Base-by-base conservation (phyloP, 2,113 vertebrate genomes). In the Calidris pygmaea region DNA sequence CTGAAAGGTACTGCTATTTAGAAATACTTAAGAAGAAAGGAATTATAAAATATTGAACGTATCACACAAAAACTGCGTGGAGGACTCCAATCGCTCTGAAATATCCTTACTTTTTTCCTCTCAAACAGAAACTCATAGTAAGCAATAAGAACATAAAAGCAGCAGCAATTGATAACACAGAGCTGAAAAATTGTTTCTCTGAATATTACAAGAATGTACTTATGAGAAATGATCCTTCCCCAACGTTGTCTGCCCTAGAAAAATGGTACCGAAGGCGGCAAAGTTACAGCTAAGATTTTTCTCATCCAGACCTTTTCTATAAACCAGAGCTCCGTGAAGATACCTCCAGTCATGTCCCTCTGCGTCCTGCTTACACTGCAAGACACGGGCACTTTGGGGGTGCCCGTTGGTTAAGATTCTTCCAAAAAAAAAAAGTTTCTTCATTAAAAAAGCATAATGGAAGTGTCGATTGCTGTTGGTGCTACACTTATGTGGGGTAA, bases 141-240 rank as follows among this genome's bases (percentile, higher is more conserved):
- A 96, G 93, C 60, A 63, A 90, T 59, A 75, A 74, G 90, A 91
- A 92, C 87, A 85, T 79, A 97, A 95, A 94, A 87, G 29, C 35
- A 93, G 87, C 65, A 66, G 82, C 67, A 87, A 86, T 56, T 95
- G 92, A 93, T 95, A 95, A 92, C 76, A 30, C 32, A 27, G 60
- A 60, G 83, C 85, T 91, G 92, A 87, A 78, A 96, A 96, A 80
- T 47, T 66, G 91, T 93, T 97, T 70, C 89, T 93, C 55, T 84
- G 95, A 92, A 93, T 96, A 96, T 94, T 94, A 77, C 74, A 92
- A 79, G 86, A 43, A 89, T 56, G 62, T 76, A 5, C 67, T 55
- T 72, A 20, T 85, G 94, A 97, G 50, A 95, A 97, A 97, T 70
- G 79, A 91, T 59, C 86, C 71, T 75, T 65, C 58, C 82, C 91